Evolutionary conservation across 2,113 vertebrate species (phyloP).

Genomic region (Aegithalos caudatus): DNA sequence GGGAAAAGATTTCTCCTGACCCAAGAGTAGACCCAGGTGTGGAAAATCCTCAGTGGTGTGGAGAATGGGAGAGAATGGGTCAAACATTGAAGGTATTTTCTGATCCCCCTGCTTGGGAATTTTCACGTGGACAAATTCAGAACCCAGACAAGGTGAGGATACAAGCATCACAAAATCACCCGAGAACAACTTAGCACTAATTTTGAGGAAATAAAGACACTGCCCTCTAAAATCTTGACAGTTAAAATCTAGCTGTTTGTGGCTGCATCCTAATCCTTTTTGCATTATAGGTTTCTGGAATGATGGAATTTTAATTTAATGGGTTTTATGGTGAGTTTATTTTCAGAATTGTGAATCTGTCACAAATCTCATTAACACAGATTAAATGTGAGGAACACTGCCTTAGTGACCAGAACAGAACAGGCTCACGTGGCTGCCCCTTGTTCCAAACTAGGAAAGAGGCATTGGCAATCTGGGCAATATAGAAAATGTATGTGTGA

Average conservation of each 20-base stretch:
- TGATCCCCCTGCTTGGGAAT: neutral
- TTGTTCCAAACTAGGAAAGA: neutral
- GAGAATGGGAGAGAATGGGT: neutral
- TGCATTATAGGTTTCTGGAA: neutral
- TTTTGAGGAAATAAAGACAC: neutral
- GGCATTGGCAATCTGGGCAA: neutral
- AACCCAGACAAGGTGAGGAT: neutral
- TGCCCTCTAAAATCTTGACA: neutral
- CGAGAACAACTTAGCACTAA: neutral
- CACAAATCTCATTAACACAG: neutral
- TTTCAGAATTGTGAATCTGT: neutral
- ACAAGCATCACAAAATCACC: neutral
- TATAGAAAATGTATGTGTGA: neutral
- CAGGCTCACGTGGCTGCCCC: neutral
- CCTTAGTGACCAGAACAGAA: neutral
- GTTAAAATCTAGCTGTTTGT: neutral
- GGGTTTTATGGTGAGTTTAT: neutral
- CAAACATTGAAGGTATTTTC: neutral
- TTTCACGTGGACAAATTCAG: neutral
- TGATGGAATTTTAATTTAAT: neutral
- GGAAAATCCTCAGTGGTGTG: neutral
- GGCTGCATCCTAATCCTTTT: neutral
- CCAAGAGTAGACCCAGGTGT: neutral
- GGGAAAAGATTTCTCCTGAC: neutral
- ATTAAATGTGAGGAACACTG: neutral